These are phyloP conservation scores for Agonopterix alstromeriana DNA, from an alignment of 2,888 invertebrate genomes.

Conservation along the genomic window DNA sequence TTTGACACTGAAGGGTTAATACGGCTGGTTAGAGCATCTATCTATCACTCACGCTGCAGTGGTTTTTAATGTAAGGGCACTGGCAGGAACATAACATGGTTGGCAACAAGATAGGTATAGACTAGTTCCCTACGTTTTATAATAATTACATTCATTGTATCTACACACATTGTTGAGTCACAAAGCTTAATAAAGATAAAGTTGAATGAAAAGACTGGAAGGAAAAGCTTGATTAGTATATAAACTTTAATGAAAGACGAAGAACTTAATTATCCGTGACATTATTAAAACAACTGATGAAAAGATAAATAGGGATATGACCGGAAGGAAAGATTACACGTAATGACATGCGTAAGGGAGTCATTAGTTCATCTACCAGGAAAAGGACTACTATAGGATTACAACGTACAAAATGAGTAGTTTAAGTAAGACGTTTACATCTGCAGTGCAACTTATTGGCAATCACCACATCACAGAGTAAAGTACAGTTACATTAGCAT, in stretches of 20 bases:
- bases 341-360: neutral
- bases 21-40: neutral
- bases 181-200: too few relatives aligned
- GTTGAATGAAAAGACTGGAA: too few relatives aligned
- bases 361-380: constrained; percentile 1
- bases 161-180: too few relatives aligned
- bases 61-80: neutral
- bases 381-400: neutral
- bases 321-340: too few relatives aligned
- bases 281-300: neutral
- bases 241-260: too few relatives aligned
- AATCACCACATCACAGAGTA: neutral
- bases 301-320: neutral
- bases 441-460: neutral
- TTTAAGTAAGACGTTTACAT: constrained; percentile 5
- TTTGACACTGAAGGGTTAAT: constrained; percentile 1
- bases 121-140: too few relatives aligned
- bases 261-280: too few relatives aligned
- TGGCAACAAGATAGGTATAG: neutral
- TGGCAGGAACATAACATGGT: neutral
- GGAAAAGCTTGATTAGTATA: too few relatives aligned
- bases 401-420: neutral
- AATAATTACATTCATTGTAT: too few relatives aligned
- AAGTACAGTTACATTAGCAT: constrained; percentile 10
- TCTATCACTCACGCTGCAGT: neutral